phyloP scores from a whole-genome alignment of 2,888 invertebrate species.

The Chromoteleia sp. region DNA sequence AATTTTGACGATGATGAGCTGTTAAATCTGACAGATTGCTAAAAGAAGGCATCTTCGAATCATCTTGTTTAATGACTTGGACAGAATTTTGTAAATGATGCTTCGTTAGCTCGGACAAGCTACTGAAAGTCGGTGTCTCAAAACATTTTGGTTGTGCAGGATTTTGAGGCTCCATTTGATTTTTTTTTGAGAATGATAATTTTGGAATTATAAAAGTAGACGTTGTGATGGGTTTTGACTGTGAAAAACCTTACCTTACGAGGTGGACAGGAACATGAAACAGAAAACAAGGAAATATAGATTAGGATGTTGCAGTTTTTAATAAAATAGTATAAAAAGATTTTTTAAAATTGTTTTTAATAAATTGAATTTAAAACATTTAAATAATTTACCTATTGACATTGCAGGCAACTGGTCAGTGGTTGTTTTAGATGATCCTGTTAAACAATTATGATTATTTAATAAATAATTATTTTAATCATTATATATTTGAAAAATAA shows the following conservation, averaged over 20 bases:
- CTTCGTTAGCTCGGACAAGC: constrained; percentile 79
- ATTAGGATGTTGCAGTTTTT: constrained; percentile 45
- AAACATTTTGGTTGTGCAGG: background rate
- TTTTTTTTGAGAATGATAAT: constrained; percentile 53
- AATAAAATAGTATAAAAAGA: no score
- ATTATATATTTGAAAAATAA: background rate
- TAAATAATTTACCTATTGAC: constrained; percentile 44
- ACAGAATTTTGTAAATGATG: constrained; percentile 76
- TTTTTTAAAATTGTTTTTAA: constrained; percentile 1
- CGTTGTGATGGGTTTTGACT: constrained; percentile 43
- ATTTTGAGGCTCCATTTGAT: constrained; percentile 8
- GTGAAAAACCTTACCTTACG: constrained; percentile 83
- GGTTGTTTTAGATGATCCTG: constrained; percentile 43
- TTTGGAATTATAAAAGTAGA: constrained; percentile 64
- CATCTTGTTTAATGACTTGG: background rate
- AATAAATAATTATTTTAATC: background rate
- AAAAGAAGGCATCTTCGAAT: constrained; percentile 10
- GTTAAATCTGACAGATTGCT: constrained; percentile 45
- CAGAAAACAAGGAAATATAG: constrained; percentile 71
- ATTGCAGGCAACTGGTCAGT: constrained; percentile 11
- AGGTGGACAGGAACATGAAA: constrained; percentile 78
- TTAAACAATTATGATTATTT: constrained; percentile 9
- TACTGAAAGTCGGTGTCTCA: constrained; percentile 72
- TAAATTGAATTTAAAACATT: constrained; percentile 4
- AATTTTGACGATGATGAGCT: constrained; percentile 42